These are phyloP conservation scores for Hecatera dysodea DNA, from an alignment of 2,888 invertebrate species.

Conservation along the genomic window DNA sequence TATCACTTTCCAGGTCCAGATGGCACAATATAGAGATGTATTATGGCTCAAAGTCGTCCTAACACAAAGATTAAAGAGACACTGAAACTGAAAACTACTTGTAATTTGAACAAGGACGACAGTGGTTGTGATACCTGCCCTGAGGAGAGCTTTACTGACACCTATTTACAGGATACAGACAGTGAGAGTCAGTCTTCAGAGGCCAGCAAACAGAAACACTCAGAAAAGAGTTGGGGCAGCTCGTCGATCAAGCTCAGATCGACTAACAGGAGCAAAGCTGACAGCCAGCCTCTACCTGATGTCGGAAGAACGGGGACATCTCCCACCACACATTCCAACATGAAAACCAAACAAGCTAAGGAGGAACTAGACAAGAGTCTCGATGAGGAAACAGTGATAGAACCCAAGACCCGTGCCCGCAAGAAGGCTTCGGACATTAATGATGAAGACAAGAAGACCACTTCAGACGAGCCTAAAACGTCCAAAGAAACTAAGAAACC, in stretches of 20 bases:
- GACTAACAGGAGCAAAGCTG: constrained; percentile 72
- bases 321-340: constrained; percentile 89
- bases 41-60: constrained; percentile 75
- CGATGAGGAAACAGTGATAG: constrained; percentile 85
- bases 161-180: constrained; percentile 53
- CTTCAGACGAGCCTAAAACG: constrained; percentile 86
- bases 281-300: constrained; percentile 83
- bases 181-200: constrained; percentile 56
- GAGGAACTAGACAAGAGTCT: constrained; percentile 86
- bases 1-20: constrained; percentile 81
- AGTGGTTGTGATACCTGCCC: constrained; percentile 68
- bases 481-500: constrained; percentile 85
- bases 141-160: constrained; percentile 64
- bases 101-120: constrained; percentile 64
- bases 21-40: constrained; percentile 74
- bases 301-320: constrained; percentile 86
- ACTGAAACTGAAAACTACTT: constrained; percentile 64
- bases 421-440: constrained; percentile 85
- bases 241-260: constrained; percentile 73
- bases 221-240: constrained; percentile 54
- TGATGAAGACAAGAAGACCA: constrained; percentile 84
- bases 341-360: constrained; percentile 89
- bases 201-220: constrained; percentile 47
- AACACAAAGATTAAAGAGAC: constrained; percentile 71
- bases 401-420: constrained; percentile 88